Base-by-base conservation (phyloP, 92 coral and sea anemone species). In the Pocillopora meandrina region DNA sequence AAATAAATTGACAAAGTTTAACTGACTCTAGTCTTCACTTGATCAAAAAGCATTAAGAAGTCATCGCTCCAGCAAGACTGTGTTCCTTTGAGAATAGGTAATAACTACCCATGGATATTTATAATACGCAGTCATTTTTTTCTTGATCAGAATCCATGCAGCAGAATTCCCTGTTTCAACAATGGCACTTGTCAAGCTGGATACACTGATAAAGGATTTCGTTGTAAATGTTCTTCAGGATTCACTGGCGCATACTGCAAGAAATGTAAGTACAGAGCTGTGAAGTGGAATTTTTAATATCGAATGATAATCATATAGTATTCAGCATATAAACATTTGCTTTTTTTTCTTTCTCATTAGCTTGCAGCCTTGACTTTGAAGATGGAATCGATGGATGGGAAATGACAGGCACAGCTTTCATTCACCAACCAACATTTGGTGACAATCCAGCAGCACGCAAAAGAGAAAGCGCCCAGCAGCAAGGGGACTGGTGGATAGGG, bases 401-500 rank as follows among this genome's bases (percentile, higher is more conserved):
- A 42, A 42, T 42, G 49, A 42, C 49, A 1, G 49, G 49, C 49
- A 42, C 0, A 42, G 49, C 49, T 42, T 42, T 42, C 49, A 42
- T 42, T 42, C 0, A 42, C 5, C 49, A 42, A 0, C 49, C 49
- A 7, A 42, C 49, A 42, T 42, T 42, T 7, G 5, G 49, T 42
- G 49, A 42, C 49, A 42, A 42, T 42, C 49, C 49, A 42, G 49
- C 49, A 42, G 49, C 49, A 0, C 49, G 49, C 49, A 3, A 7
- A 0, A 42, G 49, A 42, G 49, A 42, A 42, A 42, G 49, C 12
- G 75, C 94, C 21, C 72, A 81, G 13, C 90, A 79, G 12, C 81
- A 85, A 19, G 92, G 92, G 13, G 76, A 88, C 87, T 91, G 90
- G 90, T 91, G 94, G 94, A 91, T 91, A 67, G 94, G 94, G 14